Base-by-base conservation (phyloP, 2,888 invertebrate genomes). In the Marronus borbonicus region DNA sequence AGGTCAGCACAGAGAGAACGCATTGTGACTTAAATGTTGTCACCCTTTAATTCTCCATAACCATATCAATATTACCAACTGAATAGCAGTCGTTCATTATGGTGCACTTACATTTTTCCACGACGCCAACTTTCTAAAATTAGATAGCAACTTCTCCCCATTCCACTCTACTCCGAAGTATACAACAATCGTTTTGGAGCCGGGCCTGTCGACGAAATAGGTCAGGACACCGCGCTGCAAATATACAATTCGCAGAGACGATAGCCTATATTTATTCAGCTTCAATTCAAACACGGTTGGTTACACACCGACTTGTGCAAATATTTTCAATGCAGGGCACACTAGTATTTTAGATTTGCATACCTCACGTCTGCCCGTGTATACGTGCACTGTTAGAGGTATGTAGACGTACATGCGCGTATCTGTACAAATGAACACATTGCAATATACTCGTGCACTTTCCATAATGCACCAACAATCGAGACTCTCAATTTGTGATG, bases 261-360 rank as follows among this genome's bases (percentile, higher is more conserved):
- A 62, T 31, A 62, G 62, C 31, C 28, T 62, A 8, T 62, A 31
- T 62, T 62, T 62, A 62, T 62, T 62, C 62, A 62, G 28, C 31
- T 62, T 24, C 62, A 62, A 31, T 31, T 14, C 62, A 62, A 62
- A 62, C 24, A 62, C 62, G 62, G 24, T 62, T 62, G 62, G 62
- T 62, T 62, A 62, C 28, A 62, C 31, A 62, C 62, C 55, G 62
- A 62, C 24, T 62, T 62, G 10, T 62, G 62, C 62, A 62, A 62
- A 62, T 62, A 62, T 62, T 62, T 62, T 62, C 62, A 31, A 62
- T 62, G 20, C 55, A 55, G 20, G n/a, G 44, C 44, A 12, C 44
- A 44, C 44, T 44, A 44, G 44, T 44, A 44, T 44, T 44, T 44
- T 44, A 44, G 44, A 44, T 44, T 44, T 44, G 44, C 44, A 12